Evolutionary conservation across 35 echinoderm and acorn worm genomes (phyloP), one percentile per base, ranked within the genome.

Genomic region (Apostichopus japonicus): DNA sequence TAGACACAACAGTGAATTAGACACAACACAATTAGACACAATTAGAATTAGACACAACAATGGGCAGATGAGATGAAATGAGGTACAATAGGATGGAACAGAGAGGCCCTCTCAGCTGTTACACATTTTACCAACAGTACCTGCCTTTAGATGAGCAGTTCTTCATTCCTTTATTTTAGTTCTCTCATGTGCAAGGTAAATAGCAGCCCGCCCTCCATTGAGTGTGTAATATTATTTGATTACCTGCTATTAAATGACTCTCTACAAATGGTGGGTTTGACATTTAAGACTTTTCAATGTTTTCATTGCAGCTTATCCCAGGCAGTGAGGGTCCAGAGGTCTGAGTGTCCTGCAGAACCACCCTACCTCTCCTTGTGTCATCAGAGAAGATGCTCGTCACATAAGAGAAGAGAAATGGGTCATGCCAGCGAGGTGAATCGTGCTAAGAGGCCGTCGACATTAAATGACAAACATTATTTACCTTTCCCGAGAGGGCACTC

Each of bases 311-410:
- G 95, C 81, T 96, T 6, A 96, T 96, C 70, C 95, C 95, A 61
- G 92, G 95, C 27, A 94, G 95, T 87, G 95, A 96, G 92, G 95
- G 95, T 24, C 93, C 95, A 79, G 95, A 96, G n/a, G 92, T 95
- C 3, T 91, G 90, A 91, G 10, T 19, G 71, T 24, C 71, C 71
- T 24, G 17, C 17, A 75, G 71, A 75, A 67, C 8, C 33, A 44
- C 33, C 33, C 33, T 13, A 1, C 11, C 57, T 61, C 57, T 10
- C 7, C 57, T 61, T 61, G 57, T 0, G 57, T 61, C 13, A 61
- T 75, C 71, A n/a, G 71, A 21, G 71, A 13, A 75, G 71, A 75
- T 73, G 21, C 5, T 7, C 17, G 71, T 7, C 71, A 75, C 17
- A 19, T 23, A 75, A 44, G 33, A 19, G n/a, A 23, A 24, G 71